Evolutionary conservation across 2,113 vertebrate species (phyloP).

Genomic region (Pelecanoides urinatrix): DNA sequence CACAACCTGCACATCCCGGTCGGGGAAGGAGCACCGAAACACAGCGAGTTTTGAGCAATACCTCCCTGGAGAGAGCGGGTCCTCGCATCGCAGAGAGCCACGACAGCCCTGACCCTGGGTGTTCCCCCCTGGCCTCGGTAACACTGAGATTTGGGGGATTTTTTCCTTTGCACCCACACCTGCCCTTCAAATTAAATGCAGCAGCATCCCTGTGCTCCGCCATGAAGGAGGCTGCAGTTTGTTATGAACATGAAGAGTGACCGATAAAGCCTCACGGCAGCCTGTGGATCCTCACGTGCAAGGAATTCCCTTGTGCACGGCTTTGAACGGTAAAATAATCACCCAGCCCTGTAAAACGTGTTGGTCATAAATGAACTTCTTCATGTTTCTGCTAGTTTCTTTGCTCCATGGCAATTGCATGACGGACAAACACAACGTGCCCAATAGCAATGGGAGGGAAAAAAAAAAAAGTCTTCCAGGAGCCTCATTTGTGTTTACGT

Average conservation of each 20-base stretch:
- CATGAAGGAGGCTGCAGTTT: not conserved
- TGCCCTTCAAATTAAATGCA: not conserved
- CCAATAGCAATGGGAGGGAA: not conserved
- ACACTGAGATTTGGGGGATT: not conserved
- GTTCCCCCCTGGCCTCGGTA: too few species aligned
- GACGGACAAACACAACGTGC: not conserved
- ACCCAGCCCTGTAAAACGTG: not conserved
- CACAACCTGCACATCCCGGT: fast-evolving
- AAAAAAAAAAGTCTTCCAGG: not conserved
- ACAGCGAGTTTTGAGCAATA: fast-evolving
- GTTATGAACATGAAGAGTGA: not conserved
- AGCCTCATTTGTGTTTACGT: not conserved
- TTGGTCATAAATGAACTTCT: conserved; percentile 15
- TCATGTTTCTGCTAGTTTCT: not conserved
- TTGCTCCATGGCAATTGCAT: not conserved
- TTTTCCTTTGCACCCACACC: not conserved
- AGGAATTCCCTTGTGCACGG: not conserved
- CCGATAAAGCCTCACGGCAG: not conserved
- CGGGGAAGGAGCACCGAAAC: fast-evolving
- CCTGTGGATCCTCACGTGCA: not conserved
- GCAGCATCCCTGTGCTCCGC: not conserved
- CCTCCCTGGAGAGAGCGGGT: not conserved
- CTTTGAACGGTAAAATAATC: conserved; percentile 1
- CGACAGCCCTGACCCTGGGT: not conserved
- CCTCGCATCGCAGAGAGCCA: not conserved